Base-by-base conservation (phyloP, 2,113 vertebrate species). In the Callospermophilus lateralis region DNA sequence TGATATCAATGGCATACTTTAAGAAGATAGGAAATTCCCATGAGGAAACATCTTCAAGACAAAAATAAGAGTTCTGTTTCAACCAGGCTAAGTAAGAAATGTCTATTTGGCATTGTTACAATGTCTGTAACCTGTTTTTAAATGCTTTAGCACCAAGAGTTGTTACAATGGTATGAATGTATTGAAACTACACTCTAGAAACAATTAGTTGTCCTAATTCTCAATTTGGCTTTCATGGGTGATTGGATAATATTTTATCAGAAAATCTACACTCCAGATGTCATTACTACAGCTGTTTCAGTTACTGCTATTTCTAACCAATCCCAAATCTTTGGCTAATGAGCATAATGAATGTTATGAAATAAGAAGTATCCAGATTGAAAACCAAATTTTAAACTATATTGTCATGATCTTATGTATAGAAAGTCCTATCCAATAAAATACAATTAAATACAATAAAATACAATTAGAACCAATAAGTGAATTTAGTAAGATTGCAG, bases 381-480 rank as follows among this genome's bases (percentile, higher is more conserved):
- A 81, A 93, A 80, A 92, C 67, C 85, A 84, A 48, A 92, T 61
- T 32, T 61, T 42, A 84, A 92, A 83, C 24, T 93, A 78, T 93
- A 20, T 84, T 85, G 70, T 63, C 19, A 73, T 83, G 24, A 84
- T 34, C 20, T 84, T 76, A 1, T 20, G 48, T 63, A 78, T 34
- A 70, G 22, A 95, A 78, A 96, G 74, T 87, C 3, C 20, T 67
- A 89, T 91, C 26, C 58, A 89, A 32, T 80, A 90, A 91, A 84
- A 86, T 86, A 45, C 34, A 61, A 61, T 58, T 74, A 76, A 37
- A 45, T 45, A 37, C n/a, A n/a, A n/a, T n/a, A n/a, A n/a, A n/a
- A n/a, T n/a, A n/a, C 34, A 61, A 61, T 58, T 74, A 76, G 37
- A 93, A 84, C 58, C 63, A 85, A 93, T 63, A 89, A 95, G 26